phyloP scores from a whole-genome alignment of 92 coral and sea anemone genomes.

The Umimayanthus kanabou region DNA sequence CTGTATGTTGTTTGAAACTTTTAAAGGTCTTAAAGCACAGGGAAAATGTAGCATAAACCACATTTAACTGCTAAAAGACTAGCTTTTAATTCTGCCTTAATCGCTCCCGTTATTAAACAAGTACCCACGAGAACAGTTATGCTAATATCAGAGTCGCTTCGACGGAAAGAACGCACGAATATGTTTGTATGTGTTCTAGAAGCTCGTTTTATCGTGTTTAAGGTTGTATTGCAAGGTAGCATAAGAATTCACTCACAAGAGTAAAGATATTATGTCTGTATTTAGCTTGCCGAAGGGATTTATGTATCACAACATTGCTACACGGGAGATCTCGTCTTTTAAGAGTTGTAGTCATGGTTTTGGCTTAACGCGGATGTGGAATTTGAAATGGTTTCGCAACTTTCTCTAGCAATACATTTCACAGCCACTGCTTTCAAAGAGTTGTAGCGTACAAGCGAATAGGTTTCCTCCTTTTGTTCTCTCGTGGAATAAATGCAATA shows the following conservation, averaged over 20 bases:
- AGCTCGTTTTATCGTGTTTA: background rate
- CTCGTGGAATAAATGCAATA: background rate
- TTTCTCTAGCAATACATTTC: background rate
- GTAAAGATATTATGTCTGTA: background rate
- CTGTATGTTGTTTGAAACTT: background rate
- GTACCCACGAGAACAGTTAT: slow-evolving; percentile 19
- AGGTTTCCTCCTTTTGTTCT: background rate
- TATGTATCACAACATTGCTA: background rate
- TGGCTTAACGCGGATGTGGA: slow-evolving; percentile 20
- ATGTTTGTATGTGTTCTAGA: background rate
- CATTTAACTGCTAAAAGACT: slow-evolving; percentile 17
- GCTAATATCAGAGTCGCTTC: slow-evolving; percentile 9
- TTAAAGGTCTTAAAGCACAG: background rate
- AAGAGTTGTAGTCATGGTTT: slow-evolving; percentile 27
- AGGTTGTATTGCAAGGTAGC: background rate
- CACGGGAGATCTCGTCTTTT: background rate
- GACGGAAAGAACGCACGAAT: background rate
- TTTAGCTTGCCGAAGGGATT: background rate
- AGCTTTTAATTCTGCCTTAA: slow-evolving; percentile 20
- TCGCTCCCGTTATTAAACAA: slow-evolving; percentile 6
- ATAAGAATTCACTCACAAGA: background rate
- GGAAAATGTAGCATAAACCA: background rate
- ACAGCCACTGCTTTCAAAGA: background rate
- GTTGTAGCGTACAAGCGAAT: background rate
- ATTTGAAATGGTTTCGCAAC: slow-evolving; percentile 22